Conservation (phyloP, 2,113 vertebrate genomes). For the Eretmochelys imbricata region DNA sequence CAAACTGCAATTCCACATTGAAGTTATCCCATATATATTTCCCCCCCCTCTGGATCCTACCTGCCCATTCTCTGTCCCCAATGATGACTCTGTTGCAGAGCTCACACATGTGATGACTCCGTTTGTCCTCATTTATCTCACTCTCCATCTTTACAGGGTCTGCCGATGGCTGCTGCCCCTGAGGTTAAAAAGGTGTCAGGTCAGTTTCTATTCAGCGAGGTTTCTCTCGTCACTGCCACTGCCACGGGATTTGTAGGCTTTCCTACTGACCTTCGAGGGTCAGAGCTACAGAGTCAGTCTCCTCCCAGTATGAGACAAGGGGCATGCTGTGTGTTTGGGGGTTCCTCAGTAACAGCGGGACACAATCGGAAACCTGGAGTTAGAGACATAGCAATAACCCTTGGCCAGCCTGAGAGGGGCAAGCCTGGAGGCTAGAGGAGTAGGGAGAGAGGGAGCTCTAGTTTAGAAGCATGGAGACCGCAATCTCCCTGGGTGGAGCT, state of each 20-base stretch:
- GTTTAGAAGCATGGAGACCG: not conserved
- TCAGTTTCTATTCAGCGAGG: fast-evolving
- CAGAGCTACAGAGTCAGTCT: not conserved
- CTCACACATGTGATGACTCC: conserved; percentile 84
- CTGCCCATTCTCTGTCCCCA: conserved; percentile 94
- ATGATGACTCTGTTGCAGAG: conserved; percentile 91
- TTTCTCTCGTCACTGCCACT: fast-evolving
- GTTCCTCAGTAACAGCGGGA: not conserved
- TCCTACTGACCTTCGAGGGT: fast-evolving
- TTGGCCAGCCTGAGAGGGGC: not conserved
- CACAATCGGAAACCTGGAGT: not conserved
- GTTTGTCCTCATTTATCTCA: conserved; percentile 80
- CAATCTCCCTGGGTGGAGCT: not conserved
- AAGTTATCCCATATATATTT: not conserved
- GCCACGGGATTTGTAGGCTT: not conserved
- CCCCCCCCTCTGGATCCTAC: conserved; percentile 64
- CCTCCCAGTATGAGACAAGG: not conserved
- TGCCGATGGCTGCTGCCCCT: conserved; percentile 82
- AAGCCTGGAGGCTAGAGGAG: not conserved
- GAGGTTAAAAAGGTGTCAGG: not conserved
- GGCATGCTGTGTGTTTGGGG: not conserved
- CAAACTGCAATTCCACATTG: not conserved
- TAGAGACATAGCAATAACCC: not conserved
- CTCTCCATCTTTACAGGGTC: conserved; percentile 82
- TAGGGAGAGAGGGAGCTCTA: not conserved